Conservation (phyloP, 1,140 invertebrate species). For the Bombus terrestris region DNA sequence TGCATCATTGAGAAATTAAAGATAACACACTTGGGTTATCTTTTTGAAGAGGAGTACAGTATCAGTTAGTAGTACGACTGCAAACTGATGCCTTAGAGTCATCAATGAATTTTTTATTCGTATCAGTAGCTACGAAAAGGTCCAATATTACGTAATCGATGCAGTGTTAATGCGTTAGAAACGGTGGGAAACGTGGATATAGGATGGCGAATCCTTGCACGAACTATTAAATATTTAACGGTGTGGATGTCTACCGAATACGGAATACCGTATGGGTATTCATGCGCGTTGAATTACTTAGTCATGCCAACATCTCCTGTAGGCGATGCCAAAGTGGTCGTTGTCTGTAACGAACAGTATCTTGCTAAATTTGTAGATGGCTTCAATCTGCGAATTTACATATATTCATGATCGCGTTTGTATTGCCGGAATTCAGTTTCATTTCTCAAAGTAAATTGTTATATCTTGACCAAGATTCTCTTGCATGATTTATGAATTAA, state of each 20-base stretch:
- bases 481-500: neutral
- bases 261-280: conserved; percentile 38
- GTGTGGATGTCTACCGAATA: conserved; percentile 7
- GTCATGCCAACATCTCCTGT: conserved; percentile 15
- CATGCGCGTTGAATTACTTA: conserved; percentile 48
- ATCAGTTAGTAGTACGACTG: no score
- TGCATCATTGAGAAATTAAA: no score
- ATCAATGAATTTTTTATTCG: no score
- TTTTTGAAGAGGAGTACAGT: no score
- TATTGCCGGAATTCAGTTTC: neutral
- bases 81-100: no score
- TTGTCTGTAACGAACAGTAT: conserved; percentile 20
- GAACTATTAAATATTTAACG: conserved; percentile 3
- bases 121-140: no score
- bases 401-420: conserved; percentile 4
- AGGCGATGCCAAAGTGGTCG: conserved; percentile 17
- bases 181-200: conserved; percentile 3
- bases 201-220: conserved; percentile 13
- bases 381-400: conserved; percentile 26
- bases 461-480: neutral
- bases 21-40: no score
- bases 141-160: no score
- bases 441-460: no score
- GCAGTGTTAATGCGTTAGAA: neutral
- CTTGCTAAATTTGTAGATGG: conserved; percentile 22